phyloP scores from a whole-genome alignment of 2,797 vertebrate genomes.

The Rhynchotus rufescens region DNA sequence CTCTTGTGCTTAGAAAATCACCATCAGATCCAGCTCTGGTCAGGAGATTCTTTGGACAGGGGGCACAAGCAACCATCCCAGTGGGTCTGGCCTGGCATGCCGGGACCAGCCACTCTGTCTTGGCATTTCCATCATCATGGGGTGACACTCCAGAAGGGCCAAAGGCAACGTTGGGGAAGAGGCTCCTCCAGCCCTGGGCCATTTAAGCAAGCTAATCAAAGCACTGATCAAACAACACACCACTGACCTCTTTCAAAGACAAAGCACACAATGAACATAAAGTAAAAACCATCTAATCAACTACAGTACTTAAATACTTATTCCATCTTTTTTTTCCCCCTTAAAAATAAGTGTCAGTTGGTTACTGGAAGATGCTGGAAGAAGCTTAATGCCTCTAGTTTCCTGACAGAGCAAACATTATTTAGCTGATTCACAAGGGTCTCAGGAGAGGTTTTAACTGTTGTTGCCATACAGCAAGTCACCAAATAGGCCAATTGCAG shows the following conservation, averaged over 20 bases:
- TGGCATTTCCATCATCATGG: neutral
- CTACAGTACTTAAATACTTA: neutral
- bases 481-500: neutral
- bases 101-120: neutral
- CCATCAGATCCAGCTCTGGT: neutral
- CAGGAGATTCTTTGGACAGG: neutral
- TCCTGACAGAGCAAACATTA: neutral
- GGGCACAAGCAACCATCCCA: accelerated
- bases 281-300: neutral
- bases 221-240: neutral
- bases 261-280: neutral
- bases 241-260: neutral
- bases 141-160: neutral
- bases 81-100: neutral
- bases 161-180: neutral
- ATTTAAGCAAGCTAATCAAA: neutral
- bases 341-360: neutral
- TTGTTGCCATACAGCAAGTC: neutral
- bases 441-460: neutral
- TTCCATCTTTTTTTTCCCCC: neutral
- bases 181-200: neutral
- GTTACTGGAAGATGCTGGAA: neutral
- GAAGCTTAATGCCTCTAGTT: neutral
- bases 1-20: neutral
- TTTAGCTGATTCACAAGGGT: neutral